A percentile compares a stretch with the other conserved stretches of the same genome.
Evolutionary conservation across 2,797 vertebrate genomes (phyloP).

Genomic region (Poecilia velifera): DNA sequence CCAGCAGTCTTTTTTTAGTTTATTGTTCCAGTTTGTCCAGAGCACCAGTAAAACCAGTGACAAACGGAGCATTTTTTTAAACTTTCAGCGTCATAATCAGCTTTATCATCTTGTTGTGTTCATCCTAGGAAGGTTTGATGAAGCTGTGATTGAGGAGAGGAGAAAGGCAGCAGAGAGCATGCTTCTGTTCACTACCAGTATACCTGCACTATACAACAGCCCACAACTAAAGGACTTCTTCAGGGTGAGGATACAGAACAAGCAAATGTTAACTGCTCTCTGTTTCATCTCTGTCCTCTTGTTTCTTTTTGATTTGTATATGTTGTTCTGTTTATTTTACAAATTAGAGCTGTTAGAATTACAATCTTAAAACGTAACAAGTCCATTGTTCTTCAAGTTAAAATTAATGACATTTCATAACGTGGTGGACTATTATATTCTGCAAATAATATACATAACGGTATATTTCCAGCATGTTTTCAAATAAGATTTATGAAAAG

Average conservation of each 20-base stretch:
- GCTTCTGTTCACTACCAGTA: slow-evolving; percentile 84
- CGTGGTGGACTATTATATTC: too few relatives aligned
- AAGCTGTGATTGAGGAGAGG: slow-evolving; percentile 89
- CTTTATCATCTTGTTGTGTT: background rate
- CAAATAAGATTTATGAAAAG: too few relatives aligned
- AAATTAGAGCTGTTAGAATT: too few relatives aligned
- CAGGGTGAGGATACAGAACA: slow-evolving; percentile 73
- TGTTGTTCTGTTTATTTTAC: too few relatives aligned
- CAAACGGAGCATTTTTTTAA: background rate
- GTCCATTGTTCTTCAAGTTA: too few relatives aligned
- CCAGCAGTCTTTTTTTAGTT: background rate
- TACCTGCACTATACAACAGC: slow-evolving; percentile 92
- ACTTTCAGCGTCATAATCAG: background rate
- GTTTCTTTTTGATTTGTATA: slow-evolving; percentile 1
- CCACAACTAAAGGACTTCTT: slow-evolving; percentile 94
- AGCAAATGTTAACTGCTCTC: background rate
- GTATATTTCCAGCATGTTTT: too few relatives aligned
- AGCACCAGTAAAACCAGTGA: background rate
- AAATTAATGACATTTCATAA: too few relatives aligned
- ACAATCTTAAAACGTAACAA: too few relatives aligned
- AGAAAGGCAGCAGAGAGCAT: slow-evolving; percentile 85
- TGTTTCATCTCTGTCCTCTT: background rate
- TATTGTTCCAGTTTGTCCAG: background rate
- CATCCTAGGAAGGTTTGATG: slow-evolving; percentile 88
- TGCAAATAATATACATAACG: too few relatives aligned